phyloP scores from a whole-genome alignment of 2,888 invertebrate species.

The Diploptera punctata region DNA sequence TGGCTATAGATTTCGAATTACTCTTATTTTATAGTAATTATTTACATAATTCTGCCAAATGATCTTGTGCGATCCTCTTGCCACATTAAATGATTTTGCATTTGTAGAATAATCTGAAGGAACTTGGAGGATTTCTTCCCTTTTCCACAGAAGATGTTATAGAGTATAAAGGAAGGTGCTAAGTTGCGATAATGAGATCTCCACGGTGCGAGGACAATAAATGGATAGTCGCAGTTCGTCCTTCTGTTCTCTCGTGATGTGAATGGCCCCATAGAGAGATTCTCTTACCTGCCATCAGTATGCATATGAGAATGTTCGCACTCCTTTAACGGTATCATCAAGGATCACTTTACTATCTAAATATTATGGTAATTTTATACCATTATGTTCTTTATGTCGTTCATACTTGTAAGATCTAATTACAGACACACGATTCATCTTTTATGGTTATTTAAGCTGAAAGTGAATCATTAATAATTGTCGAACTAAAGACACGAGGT shows the following conservation, averaged over 20 bases:
- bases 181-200: slow-evolving; percentile 15
- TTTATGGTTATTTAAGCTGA: background rate
- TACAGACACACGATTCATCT: no score
- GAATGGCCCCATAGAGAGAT: background rate
- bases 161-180: slow-evolving; percentile 15
- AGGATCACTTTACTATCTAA: background rate
- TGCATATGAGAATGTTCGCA: background rate
- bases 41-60: no score
- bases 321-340: background rate
- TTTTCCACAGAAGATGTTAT: no score
- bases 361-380: slow-evolving; percentile 1
- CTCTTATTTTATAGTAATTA: no score
- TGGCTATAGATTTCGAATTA: no score
- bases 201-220: background rate
- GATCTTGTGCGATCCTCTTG: no score
- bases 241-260: background rate
- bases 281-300: slow-evolving; percentile 1
- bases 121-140: no score
- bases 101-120: no score
- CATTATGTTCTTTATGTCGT: background rate
- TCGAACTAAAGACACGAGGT: no score
- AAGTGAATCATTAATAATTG: no score
- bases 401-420: background rate
- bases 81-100: no score
- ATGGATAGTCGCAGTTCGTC: background rate